A percentile compares a stretch with the other conserved stretches of the same genome.
Conservation (phyloP, 2,797 vertebrate genomes). For the Sciurus vulgaris region DNA sequence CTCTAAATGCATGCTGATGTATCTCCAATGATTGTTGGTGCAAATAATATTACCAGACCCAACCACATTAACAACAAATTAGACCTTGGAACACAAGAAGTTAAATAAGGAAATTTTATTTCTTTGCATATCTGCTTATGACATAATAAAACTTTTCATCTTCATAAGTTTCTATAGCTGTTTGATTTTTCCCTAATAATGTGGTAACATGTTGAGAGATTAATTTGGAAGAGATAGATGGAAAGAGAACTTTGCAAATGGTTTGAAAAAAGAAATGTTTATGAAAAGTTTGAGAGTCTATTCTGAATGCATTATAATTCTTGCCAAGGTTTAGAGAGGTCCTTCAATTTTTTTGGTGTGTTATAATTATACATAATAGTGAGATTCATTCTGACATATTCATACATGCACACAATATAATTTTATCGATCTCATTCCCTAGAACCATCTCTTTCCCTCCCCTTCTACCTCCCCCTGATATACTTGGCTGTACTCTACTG, state of each 20-base stretch:
- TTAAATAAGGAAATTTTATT: neutral
- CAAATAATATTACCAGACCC: neutral
- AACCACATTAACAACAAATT: neutral
- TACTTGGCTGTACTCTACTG: no score
- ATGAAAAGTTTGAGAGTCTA: neutral
- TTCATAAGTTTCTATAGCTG: neutral
- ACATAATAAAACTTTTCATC: constrained; percentile 15
- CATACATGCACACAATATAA: no score
- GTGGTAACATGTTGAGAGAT: neutral
- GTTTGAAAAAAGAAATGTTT: constrained; percentile 47
- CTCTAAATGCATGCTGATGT: neutral
- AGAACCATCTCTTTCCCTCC: no score
- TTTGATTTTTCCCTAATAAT: neutral
- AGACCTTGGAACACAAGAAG: neutral
- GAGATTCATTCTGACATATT: no score
- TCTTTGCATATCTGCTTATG: neutral
- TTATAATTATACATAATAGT: no score
- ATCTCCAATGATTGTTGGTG: neutral
- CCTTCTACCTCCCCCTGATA: no score
- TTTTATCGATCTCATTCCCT: no score
- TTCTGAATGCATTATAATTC: constrained; percentile 50
- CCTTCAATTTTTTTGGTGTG: no score
- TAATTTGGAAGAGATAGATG: constrained; percentile 34
- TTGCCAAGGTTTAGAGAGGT: neutral
- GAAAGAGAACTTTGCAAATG: constrained; percentile 18